phyloP scores from a whole-genome alignment of 2,888 invertebrate species.

The Atrina japonica region DNA sequence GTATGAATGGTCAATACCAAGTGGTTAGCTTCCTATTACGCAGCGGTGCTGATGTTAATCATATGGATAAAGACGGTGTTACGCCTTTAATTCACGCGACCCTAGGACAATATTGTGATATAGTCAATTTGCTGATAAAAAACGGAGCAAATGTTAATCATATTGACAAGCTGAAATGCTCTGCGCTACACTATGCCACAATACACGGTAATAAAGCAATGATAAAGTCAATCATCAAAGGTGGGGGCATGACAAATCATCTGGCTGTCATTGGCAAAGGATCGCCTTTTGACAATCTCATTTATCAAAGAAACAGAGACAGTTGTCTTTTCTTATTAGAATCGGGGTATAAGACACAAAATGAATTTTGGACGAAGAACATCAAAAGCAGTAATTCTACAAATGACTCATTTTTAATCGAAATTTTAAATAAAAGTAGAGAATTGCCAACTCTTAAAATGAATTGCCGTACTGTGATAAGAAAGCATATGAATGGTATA shows the following conservation, averaged over 20 bases:
- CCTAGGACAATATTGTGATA: conserved; percentile 46
- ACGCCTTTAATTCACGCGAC: conserved; percentile 63
- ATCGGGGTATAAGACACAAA: conserved; percentile 57
- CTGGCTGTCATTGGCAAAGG: conserved; percentile 61
- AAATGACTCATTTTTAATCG: background rate
- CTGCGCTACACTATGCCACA: conserved; percentile 64
- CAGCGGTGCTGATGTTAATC: conserved; percentile 58
- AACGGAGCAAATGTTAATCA: conserved; percentile 56
- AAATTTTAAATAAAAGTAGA: background rate
- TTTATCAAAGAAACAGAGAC: conserved; percentile 48
- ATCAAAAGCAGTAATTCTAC: background rate
- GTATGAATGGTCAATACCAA: conserved; percentile 48
- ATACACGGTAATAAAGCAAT: conserved; percentile 50
- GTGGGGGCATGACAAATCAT: conserved; percentile 59
- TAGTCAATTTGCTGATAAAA: conserved; percentile 53
- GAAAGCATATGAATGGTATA: conserved; percentile 20
- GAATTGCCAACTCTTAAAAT: background rate
- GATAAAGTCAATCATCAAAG: conserved; percentile 47
- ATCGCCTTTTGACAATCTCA: conserved; percentile 61
- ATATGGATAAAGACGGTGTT: conserved; percentile 60
- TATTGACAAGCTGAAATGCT: conserved; percentile 56
- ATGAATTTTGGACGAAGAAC: conserved; percentile 35
- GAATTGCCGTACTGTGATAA: conserved; percentile 17
- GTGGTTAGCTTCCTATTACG: conserved; percentile 48
- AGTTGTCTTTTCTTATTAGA: conserved; percentile 54